These are phyloP conservation scores for Trichoplusia ni DNA, from an alignment of 1,140 invertebrate genomes.

Conservation along the genomic window DNA sequence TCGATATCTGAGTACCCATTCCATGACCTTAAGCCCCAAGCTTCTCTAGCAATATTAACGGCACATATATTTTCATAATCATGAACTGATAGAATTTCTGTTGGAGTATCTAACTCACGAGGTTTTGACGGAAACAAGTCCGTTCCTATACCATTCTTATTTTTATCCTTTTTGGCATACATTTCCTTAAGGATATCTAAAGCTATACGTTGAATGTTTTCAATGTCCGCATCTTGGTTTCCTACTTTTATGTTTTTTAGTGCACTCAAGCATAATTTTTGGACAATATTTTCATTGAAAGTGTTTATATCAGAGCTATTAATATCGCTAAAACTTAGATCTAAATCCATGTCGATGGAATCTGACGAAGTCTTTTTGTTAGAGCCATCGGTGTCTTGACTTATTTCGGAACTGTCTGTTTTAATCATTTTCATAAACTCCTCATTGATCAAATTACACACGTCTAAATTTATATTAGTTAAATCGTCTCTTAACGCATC, in stretches of 20 bases:
- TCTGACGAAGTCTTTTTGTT: constrained; percentile 80
- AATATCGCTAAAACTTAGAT: constrained; percentile 81
- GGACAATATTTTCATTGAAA: constrained; percentile 81
- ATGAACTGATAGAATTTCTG: constrained; percentile 84
- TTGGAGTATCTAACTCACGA: constrained; percentile 81
- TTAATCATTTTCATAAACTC: constrained; percentile 65
- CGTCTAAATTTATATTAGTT: constrained; percentile 60
- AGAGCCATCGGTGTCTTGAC: constrained; percentile 73
- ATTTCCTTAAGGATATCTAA: constrained; percentile 80
- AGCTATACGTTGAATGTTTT: constrained; percentile 81
- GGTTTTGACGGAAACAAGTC: constrained; percentile 58
- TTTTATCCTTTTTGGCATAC: constrained; percentile 77
- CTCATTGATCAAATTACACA: constrained; percentile 58
- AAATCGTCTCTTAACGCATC: constrained; percentile 74
- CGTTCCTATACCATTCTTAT: constrained; percentile 57
- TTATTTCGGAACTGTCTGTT: constrained; percentile 71
- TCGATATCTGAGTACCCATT: constrained; percentile 85
- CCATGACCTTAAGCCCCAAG: constrained; percentile 87
- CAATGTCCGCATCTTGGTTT: constrained; percentile 79
- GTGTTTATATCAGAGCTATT: constrained; percentile 81
- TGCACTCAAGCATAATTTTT: constrained; percentile 79
- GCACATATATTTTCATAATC: constrained; percentile 87
- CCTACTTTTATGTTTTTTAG: constrained; percentile 81
- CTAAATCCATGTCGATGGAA: constrained; percentile 79
- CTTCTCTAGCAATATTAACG: constrained; percentile 84